phyloP scores from a whole-genome alignment of 2,113 vertebrate genomes.

The Rhinopithecus roxellana region DNA sequence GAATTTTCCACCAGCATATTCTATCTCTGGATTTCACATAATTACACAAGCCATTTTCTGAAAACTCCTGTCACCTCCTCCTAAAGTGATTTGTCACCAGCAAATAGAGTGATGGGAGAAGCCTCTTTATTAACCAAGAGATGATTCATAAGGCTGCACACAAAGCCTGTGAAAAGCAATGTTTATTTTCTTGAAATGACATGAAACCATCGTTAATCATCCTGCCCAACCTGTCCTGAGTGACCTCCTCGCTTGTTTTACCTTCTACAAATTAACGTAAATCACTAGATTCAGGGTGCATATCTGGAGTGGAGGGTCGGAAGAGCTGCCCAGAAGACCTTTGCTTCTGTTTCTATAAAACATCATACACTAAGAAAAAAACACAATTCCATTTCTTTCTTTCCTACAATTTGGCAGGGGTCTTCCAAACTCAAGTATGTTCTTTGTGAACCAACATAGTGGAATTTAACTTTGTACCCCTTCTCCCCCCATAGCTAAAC shows the following conservation, averaged over 20 bases:
- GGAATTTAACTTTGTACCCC: not conserved
- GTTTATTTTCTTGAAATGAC: constrained; percentile 15
- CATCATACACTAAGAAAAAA: not conserved
- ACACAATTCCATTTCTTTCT: not conserved
- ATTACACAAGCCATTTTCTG: not conserved
- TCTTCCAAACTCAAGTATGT: not conserved
- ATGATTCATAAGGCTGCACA: not conserved
- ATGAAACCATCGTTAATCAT: not conserved
- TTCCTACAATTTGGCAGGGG: not conserved
- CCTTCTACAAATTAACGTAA: not conserved
- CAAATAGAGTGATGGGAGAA: not conserved
- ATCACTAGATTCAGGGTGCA: not conserved
- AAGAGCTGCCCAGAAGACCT: not conserved
- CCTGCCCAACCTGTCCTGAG: not conserved
- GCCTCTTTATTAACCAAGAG: not conserved
- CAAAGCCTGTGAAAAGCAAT: not conserved
- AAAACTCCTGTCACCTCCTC: not conserved
- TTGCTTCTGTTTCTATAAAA: not conserved
- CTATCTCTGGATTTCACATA: not conserved
- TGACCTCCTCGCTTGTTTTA: not conserved
- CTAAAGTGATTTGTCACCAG: not conserved
- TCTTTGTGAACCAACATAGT: not conserved
- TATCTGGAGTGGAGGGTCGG: not conserved
- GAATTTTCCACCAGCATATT: not conserved
- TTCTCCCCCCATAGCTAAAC: not conserved